These are phyloP conservation scores for Dendronephthya gigantea DNA, from an alignment of 64 coral and sea anemone species.

Conservation along the genomic window DNA sequence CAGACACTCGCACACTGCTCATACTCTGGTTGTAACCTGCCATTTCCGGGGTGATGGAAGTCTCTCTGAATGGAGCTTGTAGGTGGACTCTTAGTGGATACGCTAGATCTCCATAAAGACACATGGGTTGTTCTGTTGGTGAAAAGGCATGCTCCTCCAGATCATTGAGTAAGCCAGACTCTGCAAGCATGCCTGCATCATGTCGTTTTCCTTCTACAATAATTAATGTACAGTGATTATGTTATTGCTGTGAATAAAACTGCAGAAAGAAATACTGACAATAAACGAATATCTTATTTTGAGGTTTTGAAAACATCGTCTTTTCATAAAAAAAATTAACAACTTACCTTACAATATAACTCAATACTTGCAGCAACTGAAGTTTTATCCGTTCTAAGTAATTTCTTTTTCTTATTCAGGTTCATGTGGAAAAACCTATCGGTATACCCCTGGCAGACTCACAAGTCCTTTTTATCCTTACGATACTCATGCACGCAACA, in stretches of 20 bases:
- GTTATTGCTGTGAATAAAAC: too few relatives aligned
- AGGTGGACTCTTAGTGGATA: not conserved
- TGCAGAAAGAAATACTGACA: too few relatives aligned
- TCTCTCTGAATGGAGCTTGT: not conserved
- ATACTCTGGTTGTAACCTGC: not conserved
- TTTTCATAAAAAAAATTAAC: not conserved
- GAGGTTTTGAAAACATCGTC: not conserved
- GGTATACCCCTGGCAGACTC: too few relatives aligned
- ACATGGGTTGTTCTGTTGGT: not conserved
- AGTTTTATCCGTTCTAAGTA: not conserved
- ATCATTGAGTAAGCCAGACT: not conserved
- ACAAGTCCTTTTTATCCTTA: too few relatives aligned
- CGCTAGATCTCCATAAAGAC: not conserved
- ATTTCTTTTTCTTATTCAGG: too few relatives aligned
- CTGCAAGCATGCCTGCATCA: slow-evolving; percentile 1
- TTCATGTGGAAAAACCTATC: too few relatives aligned
- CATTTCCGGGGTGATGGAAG: not conserved
- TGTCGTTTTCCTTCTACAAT: slow-evolving; percentile 7
- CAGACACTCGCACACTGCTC: not conserved
- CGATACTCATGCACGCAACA: too few relatives aligned
- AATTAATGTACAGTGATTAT: too few relatives aligned
- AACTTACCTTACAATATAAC: too few relatives aligned
- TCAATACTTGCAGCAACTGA: not conserved
- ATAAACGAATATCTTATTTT: not conserved
- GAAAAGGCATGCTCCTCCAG: not conserved